Conservation (phyloP, 1,140 invertebrate genomes). For the Thalassaphorura encarpata region DNA sequence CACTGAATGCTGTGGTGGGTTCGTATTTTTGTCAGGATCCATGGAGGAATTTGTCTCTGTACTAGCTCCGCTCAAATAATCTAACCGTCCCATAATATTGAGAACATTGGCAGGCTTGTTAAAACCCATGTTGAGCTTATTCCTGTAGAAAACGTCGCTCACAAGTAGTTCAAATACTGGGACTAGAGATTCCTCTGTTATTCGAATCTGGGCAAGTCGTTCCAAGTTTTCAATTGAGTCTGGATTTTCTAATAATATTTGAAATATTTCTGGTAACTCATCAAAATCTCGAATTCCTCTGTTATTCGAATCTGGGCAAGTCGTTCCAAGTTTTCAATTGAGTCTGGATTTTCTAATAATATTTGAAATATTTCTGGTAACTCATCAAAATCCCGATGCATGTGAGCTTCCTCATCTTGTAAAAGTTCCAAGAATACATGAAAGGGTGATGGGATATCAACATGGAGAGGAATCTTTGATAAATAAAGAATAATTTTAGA, state of each 20-base stretch:
- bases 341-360: constrained; percentile 22
- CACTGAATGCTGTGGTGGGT: background rate
- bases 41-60: too few relatives aligned
- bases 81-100: constrained; percentile 15
- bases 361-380: constrained; percentile 27
- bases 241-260: constrained; percentile 23
- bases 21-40: too few relatives aligned
- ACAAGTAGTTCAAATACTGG: constrained; percentile 27
- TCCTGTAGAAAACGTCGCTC: constrained; percentile 24
- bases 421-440: too few relatives aligned
- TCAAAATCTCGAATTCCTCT: constrained; percentile 5
- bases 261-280: constrained; percentile 21
- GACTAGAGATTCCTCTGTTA: constrained; percentile 10
- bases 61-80: constrained; percentile 26
- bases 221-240: constrained; percentile 17
- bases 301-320: constrained; percentile 8
- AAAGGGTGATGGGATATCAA: too few relatives aligned
- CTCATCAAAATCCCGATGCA: background rate
- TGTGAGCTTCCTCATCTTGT: background rate
- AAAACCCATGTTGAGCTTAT: constrained; percentile 15
- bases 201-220: constrained; percentile 13
- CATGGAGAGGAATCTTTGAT: too few relatives aligned
- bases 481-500: too few relatives aligned
- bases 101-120: constrained; percentile 18
- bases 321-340: constrained; percentile 10